These are phyloP conservation scores for Elachura formosa DNA, from an alignment of 2,113 vertebrate species.

Conservation along the genomic window DNA sequence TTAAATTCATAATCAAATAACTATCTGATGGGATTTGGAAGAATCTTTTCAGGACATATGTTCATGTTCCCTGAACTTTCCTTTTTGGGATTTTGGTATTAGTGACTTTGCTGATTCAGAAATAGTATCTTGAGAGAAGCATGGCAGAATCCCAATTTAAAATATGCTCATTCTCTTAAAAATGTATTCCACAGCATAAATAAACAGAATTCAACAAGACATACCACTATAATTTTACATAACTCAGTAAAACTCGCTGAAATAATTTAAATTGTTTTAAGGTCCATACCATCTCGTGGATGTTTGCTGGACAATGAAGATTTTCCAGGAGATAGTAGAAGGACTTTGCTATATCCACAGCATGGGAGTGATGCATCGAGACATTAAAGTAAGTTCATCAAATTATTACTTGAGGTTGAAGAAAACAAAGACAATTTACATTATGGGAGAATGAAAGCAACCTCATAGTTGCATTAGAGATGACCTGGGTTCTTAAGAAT, in stretches of 20 bases:
- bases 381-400: constrained; percentile 85
- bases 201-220: not conserved
- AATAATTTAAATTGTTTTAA: constrained; percentile 32
- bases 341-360: constrained; percentile 93
- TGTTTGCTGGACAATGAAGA: constrained; percentile 69
- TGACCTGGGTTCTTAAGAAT: not conserved
- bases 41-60: not conserved
- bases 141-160: not conserved
- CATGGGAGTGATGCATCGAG: constrained; percentile 91
- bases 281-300: constrained; percentile 79
- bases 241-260: not conserved
- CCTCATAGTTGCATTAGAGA: not conserved
- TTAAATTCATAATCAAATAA: not conserved
- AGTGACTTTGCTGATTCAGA: not conserved
- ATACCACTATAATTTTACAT: not conserved
- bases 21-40: not conserved
- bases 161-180: not conserved
- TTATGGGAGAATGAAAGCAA: not conserved
- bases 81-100: not conserved
- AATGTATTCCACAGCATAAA: not conserved
- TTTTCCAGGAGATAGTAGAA: constrained; percentile 85
- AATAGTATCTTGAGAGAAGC: not conserved
- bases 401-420: not conserved
- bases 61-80: not conserved
- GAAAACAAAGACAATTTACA: not conserved